These are phyloP conservation scores for Microctenopoma stevenorrisi DNA, from an alignment of 2,797 vertebrate genomes.

Conservation along the genomic window DNA sequence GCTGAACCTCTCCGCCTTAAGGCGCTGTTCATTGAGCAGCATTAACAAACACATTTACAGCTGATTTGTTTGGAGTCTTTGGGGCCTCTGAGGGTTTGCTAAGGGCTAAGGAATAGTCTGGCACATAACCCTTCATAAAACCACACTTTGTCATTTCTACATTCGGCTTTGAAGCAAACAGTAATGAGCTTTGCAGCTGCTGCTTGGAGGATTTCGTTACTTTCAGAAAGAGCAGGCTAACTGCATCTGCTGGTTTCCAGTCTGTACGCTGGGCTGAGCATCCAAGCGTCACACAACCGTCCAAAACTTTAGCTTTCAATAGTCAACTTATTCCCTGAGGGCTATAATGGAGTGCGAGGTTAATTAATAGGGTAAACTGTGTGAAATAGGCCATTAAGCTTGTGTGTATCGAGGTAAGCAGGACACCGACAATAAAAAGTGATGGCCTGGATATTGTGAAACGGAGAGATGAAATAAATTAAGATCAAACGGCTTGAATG, in stretches of 20 bases:
- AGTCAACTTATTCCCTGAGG: conserved; percentile 17
- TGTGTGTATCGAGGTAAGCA: conserved; percentile 46
- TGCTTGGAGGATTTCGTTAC: too few species aligned
- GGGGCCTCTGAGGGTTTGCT: background rate
- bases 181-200: too few species aligned
- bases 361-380: conserved; percentile 42
- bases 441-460: conserved; percentile 32
- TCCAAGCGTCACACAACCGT: too few species aligned
- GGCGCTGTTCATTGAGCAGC: background rate
- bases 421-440: conserved; percentile 38
- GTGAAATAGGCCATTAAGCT: conserved; percentile 31
- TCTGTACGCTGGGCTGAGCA: too few species aligned
- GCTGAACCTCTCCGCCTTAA: background rate
- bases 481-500: background rate
- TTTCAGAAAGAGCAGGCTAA: too few species aligned
- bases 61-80: background rate
- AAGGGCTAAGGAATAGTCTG: too few species aligned
- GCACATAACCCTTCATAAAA: too few species aligned
- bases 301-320: too few species aligned
- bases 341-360: conserved; percentile 14
- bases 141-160: too few species aligned
- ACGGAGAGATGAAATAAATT: conserved; percentile 16
- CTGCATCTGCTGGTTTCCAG: too few species aligned
- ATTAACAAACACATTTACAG: background rate
- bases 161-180: too few species aligned